phyloP scores from a whole-genome alignment of 1,140 invertebrate species.

The Drosophila cardini region DNA sequence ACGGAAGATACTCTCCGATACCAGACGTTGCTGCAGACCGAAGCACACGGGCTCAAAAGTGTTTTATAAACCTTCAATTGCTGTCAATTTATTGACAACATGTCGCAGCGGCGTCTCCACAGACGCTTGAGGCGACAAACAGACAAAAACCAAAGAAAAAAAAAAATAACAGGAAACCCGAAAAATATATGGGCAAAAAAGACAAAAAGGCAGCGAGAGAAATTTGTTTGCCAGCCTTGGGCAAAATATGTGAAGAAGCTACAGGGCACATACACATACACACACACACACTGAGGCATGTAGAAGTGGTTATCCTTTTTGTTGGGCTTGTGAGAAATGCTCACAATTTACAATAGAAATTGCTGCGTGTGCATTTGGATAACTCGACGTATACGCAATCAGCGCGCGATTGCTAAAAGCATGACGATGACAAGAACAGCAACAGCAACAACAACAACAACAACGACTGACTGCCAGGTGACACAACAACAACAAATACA shows the following conservation, averaged over 20 bases:
- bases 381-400: conserved; percentile 79
- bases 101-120: conserved; percentile 70
- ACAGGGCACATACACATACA: conserved; percentile 25
- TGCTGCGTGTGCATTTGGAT: conserved; percentile 80
- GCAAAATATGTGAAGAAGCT: conserved; percentile 60
- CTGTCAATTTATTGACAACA: conserved; percentile 83
- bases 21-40: conserved; percentile 36
- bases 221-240: conserved; percentile 77
- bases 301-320: conserved; percentile 33
- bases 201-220: conserved; percentile 64
- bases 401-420: conserved; percentile 78
- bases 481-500: conserved; percentile 40
- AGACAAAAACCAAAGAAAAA: conserved; percentile 29
- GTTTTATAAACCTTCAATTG: conserved; percentile 84
- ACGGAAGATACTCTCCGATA: neutral
- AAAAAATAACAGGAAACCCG: conserved; percentile 19
- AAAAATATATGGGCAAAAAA: conserved; percentile 18
- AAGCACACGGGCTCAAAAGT: conserved; percentile 62
- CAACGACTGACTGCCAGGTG: conserved; percentile 52
- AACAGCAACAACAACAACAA: conserved; percentile 27
- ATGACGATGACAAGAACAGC: conserved; percentile 51
- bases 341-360: conserved; percentile 82
- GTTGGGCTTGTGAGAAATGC: conserved; percentile 68
- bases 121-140: conserved; percentile 57
- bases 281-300: conserved; percentile 14